Evolutionary conservation across 2,797 vertebrate species (phyloP).

Genomic region (Centroberyx gerrardi): DNA sequence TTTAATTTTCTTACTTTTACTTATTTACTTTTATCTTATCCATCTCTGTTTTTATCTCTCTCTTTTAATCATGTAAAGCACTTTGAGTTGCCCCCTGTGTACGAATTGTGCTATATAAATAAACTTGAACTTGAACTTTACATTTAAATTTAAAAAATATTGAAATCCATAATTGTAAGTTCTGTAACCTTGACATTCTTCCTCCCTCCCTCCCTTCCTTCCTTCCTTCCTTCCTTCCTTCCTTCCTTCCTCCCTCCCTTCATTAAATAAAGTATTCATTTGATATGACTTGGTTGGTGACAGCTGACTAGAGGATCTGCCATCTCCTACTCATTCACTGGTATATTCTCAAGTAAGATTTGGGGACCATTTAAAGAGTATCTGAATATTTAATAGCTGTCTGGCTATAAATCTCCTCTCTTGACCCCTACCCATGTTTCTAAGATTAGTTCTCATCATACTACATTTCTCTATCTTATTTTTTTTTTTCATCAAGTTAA

Average conservation of each 20-base stretch:
- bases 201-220: not conserved
- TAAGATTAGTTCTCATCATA: not conserved
- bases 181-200: constrained; percentile 10
- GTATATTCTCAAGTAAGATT: constrained; percentile 43
- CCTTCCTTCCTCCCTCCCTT: constrained; percentile 7
- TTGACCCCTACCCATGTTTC: constrained; percentile 18
- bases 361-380: constrained; percentile 5
- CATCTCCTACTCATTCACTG: constrained; percentile 61
- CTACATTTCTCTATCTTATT: not conserved
- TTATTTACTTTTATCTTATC: too few relatives aligned
- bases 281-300: constrained; percentile 54
- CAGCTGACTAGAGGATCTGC: constrained; percentile 54
- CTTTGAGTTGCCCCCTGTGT: too few relatives aligned
- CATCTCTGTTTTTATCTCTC: too few relatives aligned
- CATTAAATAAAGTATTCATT: constrained; percentile 33
- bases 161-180: not conserved
- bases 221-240: not conserved
- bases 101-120: too few relatives aligned
- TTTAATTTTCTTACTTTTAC: too few relatives aligned
- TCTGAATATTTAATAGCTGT: not conserved
- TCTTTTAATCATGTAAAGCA: too few relatives aligned
- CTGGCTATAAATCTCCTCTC: constrained; percentile 27
- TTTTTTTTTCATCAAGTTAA: not conserved
- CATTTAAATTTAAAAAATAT: too few relatives aligned
- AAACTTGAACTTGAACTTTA: too few relatives aligned